phyloP scores from a whole-genome alignment of 2,888 invertebrate species.

The Phortica okadai region DNA sequence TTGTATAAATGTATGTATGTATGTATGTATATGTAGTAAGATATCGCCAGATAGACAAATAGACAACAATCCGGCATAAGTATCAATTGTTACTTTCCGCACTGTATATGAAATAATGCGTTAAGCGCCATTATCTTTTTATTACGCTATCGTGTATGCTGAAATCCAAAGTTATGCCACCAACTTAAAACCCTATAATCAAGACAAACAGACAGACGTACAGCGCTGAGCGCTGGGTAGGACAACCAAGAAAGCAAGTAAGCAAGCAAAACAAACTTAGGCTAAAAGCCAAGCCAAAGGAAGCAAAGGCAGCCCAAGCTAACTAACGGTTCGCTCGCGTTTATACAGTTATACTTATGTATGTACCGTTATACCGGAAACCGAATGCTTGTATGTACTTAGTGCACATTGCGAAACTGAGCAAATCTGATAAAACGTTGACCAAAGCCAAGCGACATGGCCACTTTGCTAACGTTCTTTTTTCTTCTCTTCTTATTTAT shows the following conservation, averaged over 20 bases:
- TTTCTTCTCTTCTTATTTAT: background rate
- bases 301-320: no score
- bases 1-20: background rate
- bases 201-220: background rate
- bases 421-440: slow-evolving; percentile 31
- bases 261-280: no score
- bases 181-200: background rate
- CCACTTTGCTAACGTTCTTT: background rate
- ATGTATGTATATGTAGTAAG: background rate
- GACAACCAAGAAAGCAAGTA: no score
- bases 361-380: slow-evolving; percentile 2
- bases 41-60: background rate
- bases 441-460: slow-evolving; percentile 5
- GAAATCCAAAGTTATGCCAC: background rate
- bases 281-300: no score
- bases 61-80: background rate
- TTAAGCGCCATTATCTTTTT: slow-evolving; percentile 25
- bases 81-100: slow-evolving; percentile 19
- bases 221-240: background rate
- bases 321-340: no score
- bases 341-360: background rate
- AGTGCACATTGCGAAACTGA: slow-evolving; percentile 2
- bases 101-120: slow-evolving; percentile 29
- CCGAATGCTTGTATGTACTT: background rate
- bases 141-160: slow-evolving; percentile 16